Conservation (phyloP, 2,888 invertebrate species). For the Sphecodes monilicornis region DNA sequence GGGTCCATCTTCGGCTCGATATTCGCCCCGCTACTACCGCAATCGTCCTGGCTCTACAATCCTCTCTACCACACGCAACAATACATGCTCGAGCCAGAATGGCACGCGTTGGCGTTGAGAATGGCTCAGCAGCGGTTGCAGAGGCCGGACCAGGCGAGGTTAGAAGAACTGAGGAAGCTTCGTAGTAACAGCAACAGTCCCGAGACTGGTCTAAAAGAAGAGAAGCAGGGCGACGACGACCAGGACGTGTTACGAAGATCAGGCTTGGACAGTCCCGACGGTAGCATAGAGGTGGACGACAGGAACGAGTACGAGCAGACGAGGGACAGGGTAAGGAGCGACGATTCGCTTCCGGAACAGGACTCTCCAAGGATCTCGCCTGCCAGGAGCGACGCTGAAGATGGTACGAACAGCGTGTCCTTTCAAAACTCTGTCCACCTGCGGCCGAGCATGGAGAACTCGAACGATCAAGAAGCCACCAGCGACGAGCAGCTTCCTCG, state of each 20-base stretch:
- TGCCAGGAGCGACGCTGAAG: constrained; percentile 74
- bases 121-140: constrained; percentile 83
- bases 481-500: constrained; percentile 70
- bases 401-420: constrained; percentile 68
- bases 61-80: constrained; percentile 82
- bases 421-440: constrained; percentile 76
- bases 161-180: constrained; percentile 80
- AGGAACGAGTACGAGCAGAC: constrained; percentile 77
- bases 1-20: constrained; percentile 83
- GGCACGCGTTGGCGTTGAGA: constrained; percentile 82
- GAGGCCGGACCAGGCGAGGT: constrained; percentile 79
- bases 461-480: constrained; percentile 76
- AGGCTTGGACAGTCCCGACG: constrained; percentile 79
- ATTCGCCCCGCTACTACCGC: constrained; percentile 82
- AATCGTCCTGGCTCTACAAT: constrained; percentile 82
- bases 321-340: constrained; percentile 77
- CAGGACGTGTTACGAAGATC: constrained; percentile 65
- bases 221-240: constrained; percentile 69
- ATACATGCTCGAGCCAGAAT: constrained; percentile 82
- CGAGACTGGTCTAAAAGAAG: constrained; percentile 75
- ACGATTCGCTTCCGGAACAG: constrained; percentile 78
- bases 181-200: constrained; percentile 78
- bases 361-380: constrained; percentile 80
- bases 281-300: constrained; percentile 83
- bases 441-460: constrained; percentile 79